Evolutionary conservation across 2,797 vertebrate genomes (phyloP), one percentile per base, ranked within the genome.

Genomic region (Erithacus rubecula): DNA sequence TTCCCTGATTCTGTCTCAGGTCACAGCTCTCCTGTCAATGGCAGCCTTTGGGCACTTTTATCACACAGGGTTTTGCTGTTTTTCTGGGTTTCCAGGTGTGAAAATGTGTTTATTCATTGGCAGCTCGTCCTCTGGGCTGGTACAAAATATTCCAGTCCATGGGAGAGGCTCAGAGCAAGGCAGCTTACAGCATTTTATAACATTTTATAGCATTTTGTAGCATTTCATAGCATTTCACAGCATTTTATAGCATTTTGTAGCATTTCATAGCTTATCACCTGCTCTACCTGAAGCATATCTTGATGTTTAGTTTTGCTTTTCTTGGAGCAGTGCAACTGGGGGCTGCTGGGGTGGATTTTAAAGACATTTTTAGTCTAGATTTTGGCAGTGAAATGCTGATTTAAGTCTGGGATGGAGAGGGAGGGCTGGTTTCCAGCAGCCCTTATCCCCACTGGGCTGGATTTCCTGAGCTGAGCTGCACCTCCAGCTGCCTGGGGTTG

Each of bases 401-500:
- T 92, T 13, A 46, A 68, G 21, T 44, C 62, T 11, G 67, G 83
- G 88, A 15, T 81, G 83, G 5, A 86, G 80, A 39, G 47, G 6
- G 58, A 68, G 69, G 92, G 94, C 93, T 41, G 9, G 37, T 21
- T 90, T 96, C 94, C 94, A 95, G 93, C 92, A 91, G 27, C 79
- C 51, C 75, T 37, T 2, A 68, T 89, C 91, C 68, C 53, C 4
- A 0, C 87, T 80, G 92, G 79, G 86, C 37, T 92, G 80, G 41
- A 11, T 93, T 95, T 95, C 91, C 94, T 89, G 86, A 95, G 88
- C 82, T 4, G 93, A 71, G 83, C 7, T 52, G 85, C 47, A 91
- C 69, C 76, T 91, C 88, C 94, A 95, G 94, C 93, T 94, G 93
- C 93, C 93, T 74, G 92, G n/a, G 20, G 68, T 30, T 74, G 92